A percentile compares a stretch with the other conserved stretches of the same genome.
Conservation (phyloP, 2,113 vertebrate genomes). For the Megaptera novaeangliae region DNA sequence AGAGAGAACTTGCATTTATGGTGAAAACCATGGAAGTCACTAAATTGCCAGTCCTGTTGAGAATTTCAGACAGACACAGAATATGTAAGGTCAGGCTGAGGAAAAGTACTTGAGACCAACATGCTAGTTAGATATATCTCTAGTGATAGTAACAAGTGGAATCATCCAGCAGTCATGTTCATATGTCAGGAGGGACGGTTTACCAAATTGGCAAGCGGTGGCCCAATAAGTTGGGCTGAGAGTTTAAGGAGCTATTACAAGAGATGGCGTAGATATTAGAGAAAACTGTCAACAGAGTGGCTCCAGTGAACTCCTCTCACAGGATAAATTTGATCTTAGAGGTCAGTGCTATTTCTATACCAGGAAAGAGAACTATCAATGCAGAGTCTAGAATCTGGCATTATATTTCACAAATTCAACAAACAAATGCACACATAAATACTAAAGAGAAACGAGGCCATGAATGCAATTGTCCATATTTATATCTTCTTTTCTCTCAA, state of each 20-base stretch:
- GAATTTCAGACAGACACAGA: neutral
- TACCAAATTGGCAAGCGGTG: neutral
- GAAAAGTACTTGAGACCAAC: neutral
- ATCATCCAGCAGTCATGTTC: neutral
- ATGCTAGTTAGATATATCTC: neutral
- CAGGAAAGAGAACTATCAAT: neutral
- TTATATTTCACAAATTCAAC: neutral
- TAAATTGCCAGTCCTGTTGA: neutral
- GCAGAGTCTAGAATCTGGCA: neutral
- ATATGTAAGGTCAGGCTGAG: neutral
- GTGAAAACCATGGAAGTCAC: neutral
- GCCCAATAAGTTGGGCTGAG: neutral
- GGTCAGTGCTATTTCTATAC: neutral
- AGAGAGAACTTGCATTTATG: neutral
- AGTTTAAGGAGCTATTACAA: neutral
- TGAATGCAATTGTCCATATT: neutral
- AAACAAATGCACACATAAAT: neutral
- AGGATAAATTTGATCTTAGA: neutral
- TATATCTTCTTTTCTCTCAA: neutral
- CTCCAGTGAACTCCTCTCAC: neutral
- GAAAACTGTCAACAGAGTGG: neutral
- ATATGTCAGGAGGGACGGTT: neutral
- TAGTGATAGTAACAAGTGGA: neutral
- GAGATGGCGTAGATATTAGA: neutral
- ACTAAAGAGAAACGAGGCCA: neutral